Evolutionary conservation across 2,888 invertebrate species (phyloP), one percentile per base, ranked within the genome.

Genomic region (Agonum fuliginosum): DNA sequence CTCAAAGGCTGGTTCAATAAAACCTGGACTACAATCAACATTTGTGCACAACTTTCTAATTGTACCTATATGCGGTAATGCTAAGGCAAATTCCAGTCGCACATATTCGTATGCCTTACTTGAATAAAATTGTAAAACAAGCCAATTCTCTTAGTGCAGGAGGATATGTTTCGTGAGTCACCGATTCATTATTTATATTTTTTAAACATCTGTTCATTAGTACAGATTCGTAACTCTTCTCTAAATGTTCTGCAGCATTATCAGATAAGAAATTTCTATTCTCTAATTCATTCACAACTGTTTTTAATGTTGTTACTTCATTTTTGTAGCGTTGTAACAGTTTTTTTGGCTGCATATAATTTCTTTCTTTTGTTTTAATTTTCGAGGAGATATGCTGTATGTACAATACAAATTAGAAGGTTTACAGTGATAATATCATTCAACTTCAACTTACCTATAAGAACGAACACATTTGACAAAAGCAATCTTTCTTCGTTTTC

Each of bases 81-180:
- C 24, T 14, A 72, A 48, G 22, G 62, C 24, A 58, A 80, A 78
- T 8, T 41, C 69, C 46, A 24, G 67, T 34, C 78, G 1, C 1
- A 80, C 77, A 78, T 62, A 76, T 34, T 80, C 71, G 73, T 80
- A 79, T 27, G 79, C 79, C 54, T 79, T 80, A 0, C 17, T 30
- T 0, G 79, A 80, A 67, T 78, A 79, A 34, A 80, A 79, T 14
- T 78, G 76, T 34, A 79, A 54, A 6, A 78, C 78, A 34, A 2
- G 80, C 77, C 76, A 80, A 80, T 8, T 70, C 37, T 54, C 76
- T 27, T 10, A 80, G 48, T 34, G 22, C 67, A 10, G 65, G 27
- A n/a, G 75, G 67, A 46, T 67, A 75, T n/a, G 14, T 46, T 8
- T 46, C 37, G 12, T 41, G 37, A 2, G 46, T 17, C 46, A 46